Evolutionary conservation across 2,888 invertebrate genomes (phyloP).

Genomic region (Lithophane socia): DNA sequence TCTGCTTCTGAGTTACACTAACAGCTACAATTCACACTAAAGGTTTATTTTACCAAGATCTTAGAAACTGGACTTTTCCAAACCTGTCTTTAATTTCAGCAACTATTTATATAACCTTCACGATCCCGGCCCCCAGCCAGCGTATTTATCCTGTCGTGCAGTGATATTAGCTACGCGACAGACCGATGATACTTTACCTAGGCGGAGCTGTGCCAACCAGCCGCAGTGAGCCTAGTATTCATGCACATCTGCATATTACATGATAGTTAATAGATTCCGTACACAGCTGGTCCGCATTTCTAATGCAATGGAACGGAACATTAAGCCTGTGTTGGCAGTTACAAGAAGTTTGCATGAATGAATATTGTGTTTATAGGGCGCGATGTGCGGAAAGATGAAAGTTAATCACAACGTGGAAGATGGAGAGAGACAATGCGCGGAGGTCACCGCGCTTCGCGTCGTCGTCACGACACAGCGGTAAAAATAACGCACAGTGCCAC

Average conservation of each 20-base stretch:
- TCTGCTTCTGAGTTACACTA: slow-evolving; percentile 1
- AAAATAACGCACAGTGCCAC: slow-evolving; percentile 73
- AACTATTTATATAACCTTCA: neutral
- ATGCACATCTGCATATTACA: slow-evolving; percentile 45
- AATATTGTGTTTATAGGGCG: slow-evolving; percentile 20
- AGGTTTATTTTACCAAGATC: neutral
- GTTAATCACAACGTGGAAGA: slow-evolving; percentile 31
- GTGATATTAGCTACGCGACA: neutral
- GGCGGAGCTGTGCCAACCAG: neutral
- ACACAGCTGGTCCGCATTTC: slow-evolving; percentile 52
- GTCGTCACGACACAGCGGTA: slow-evolving; percentile 62
- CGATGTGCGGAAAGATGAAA: slow-evolving; percentile 35
- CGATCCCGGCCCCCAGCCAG: neutral
- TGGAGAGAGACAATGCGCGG: slow-evolving; percentile 44
- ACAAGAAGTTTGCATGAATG: slow-evolving; percentile 27
- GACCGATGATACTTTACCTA: no score
- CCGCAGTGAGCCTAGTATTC: neutral
- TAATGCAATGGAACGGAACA: slow-evolving; percentile 49
- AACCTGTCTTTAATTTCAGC: neutral
- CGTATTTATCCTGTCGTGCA: neutral
- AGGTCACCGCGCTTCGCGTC: slow-evolving; percentile 24
- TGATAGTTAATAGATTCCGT: slow-evolving; percentile 45
- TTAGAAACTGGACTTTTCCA: neutral
- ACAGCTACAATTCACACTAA: neutral
- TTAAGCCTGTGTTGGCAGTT: slow-evolving; percentile 15